Evolutionary conservation across 1,140 invertebrate genomes (phyloP), one percentile per base, ranked within the genome.

Genomic region (Holcopasites calliopsidis): DNA sequence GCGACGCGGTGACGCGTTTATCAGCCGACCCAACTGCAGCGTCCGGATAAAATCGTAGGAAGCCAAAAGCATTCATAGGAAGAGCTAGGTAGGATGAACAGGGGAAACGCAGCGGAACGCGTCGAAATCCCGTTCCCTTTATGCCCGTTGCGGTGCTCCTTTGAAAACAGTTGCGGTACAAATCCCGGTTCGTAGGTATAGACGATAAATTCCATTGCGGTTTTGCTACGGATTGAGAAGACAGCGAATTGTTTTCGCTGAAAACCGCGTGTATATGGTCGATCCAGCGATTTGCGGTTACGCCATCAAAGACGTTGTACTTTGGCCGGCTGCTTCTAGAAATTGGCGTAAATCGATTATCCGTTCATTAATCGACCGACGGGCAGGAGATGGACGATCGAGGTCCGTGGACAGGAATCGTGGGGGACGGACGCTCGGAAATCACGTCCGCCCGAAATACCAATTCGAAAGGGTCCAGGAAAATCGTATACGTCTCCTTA

Each of bases 121-220:
- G 38, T 73, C 28, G 71, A 73, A 66, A 74, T 74, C 52, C 54
- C 31, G 69, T 52, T 74, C 60, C 71, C 71, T 74, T 66, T 66
- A 52, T 54, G 40, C 71, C 26, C 38, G 62, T 55, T 74, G 71
- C 71, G 71, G 71, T 74, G 50, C 38, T 74, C 62, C 62, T 66
- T 66, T 74, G 62, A 74, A 74, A 66, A 74, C 62, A 74, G 62
- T 74, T 66, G 61, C 64, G 64, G 73, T 75, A 58, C 42, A 68
- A 75, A 75, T 75, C 64, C 73, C 64, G 23, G 54, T 33, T 23
- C 65, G 42, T 75, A 69, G 52, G 23, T 75, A 75, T 75, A 69
- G 73, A 75, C 64, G 73, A 75, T 75, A 60, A 75, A 75, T 75
- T 75, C 73, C 73, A 60, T 50, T 75, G 73, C 33, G 73, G 73